These are phyloP conservation scores for Elegia similella DNA, from an alignment of 2,888 invertebrate species.

Conservation along the genomic window DNA sequence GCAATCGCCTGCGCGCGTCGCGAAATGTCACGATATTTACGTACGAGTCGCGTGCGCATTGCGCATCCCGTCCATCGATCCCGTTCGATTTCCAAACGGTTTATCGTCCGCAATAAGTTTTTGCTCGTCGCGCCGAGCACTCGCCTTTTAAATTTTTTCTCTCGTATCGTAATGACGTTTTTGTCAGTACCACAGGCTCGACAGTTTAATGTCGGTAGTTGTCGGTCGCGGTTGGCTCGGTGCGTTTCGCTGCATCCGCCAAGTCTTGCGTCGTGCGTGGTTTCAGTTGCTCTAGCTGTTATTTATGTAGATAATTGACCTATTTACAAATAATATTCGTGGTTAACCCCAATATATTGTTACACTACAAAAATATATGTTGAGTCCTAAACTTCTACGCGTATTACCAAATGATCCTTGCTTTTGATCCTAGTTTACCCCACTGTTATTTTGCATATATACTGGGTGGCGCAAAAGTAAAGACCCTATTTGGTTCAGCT, in stretches of 20 bases:
- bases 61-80: constrained; percentile 44
- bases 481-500: no score
- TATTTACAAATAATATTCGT: neutral
- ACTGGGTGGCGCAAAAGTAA: no score
- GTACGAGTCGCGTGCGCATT: constrained; percentile 56
- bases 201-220: constrained; percentile 7
- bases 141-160: constrained; percentile 33
- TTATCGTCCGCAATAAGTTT: constrained; percentile 51
- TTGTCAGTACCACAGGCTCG: neutral
- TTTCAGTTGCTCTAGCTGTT: constrained; percentile 7
- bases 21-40: constrained; percentile 73
- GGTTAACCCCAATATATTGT: neutral
- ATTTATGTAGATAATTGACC: constrained; percentile 13
- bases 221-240: constrained; percentile 12
- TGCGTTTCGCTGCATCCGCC: constrained; percentile 6
- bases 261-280: constrained; percentile 7
- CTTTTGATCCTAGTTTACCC: neutral
- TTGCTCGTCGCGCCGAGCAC: constrained; percentile 38
- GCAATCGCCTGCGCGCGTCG: constrained; percentile 29
- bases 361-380: no score
- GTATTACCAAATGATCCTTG: no score
- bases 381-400: no score
- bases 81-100: constrained; percentile 52
- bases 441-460: neutral
- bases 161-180: constrained; percentile 18